Evolutionary conservation across 1,140 invertebrate genomes (phyloP).

Genomic region (Copidosoma floridanum): DNA sequence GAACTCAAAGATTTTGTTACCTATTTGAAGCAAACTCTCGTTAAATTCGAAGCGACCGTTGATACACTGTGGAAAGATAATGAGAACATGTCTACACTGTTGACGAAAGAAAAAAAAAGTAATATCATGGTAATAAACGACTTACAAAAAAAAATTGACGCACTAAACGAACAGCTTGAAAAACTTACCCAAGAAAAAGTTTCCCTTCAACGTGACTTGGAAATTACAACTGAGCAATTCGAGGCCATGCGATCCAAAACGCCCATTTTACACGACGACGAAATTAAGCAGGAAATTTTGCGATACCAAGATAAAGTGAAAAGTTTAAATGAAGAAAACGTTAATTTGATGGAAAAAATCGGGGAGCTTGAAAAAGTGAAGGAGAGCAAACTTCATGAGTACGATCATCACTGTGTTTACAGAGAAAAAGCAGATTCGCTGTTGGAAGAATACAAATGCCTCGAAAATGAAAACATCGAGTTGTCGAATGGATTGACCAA

Average conservation of each 20-base stretch:
- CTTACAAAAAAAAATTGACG: conserved; percentile 32
- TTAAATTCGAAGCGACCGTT: conserved; percentile 41
- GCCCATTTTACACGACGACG: conserved; percentile 12
- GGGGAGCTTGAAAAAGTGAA: conserved; percentile 34
- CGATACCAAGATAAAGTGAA: conserved; percentile 26
- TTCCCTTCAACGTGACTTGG: conserved; percentile 28
- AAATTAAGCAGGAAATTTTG: conserved; percentile 22
- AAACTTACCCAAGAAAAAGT: conserved; percentile 33
- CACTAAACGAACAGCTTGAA: conserved; percentile 28
- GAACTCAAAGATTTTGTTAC: conserved; percentile 40
- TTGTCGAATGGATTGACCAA: conserved; percentile 33
- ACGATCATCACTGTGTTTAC: conserved; percentile 29
- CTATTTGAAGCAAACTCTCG: conserved; percentile 40
- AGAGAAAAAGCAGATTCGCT: conserved; percentile 22
- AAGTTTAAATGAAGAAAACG: conserved; percentile 25
- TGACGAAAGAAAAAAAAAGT: conserved; percentile 32
- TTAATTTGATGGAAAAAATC: conserved; percentile 31
- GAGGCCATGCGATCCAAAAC: conserved; percentile 13
- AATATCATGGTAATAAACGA: conserved; percentile 25
- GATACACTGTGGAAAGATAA: conserved; percentile 44
- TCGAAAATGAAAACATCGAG: conserved; percentile 33
- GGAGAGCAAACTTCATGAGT: conserved; percentile 24
- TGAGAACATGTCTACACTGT: conserved; percentile 37
- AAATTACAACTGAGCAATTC: conserved; percentile 26
- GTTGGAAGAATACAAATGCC: conserved; percentile 13